Evolutionary conservation across 2,888 invertebrate species (phyloP), one percentile per base, ranked within the genome.

Genomic region (Lamellibrachia columna): DNA sequence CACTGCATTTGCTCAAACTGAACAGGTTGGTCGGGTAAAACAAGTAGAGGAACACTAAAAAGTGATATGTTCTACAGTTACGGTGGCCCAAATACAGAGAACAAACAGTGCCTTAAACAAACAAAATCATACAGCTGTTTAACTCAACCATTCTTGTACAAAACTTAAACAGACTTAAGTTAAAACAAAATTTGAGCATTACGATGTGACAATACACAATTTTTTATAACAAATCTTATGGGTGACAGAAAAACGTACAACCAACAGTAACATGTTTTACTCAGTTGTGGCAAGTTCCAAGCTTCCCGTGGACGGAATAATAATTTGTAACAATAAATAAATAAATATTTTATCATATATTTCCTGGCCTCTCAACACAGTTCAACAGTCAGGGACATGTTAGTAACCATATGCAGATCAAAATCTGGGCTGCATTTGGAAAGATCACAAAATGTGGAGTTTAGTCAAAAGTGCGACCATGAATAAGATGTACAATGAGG

Each of bases 271-370:
- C 40, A 75, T 75, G 22, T 75, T 75, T 75, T 75, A n/a, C n/a
- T 75, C 6, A n/a, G 22, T 75, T 75, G 75, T 75, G 75, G 75
- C 75, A 75, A 75, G 22, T 75, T 15, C 75, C 15, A 75, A 75
- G 75, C 75, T 75, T 75, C 22, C 75, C 4, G 6, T 75, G 75
- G 75, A 75, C 22, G 75, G 75, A 75, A 75, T 75, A 55, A 55
- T 55, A 75, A 75, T 75, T 75, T 75, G 75, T 75, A 75, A 75
- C 75, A 75, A 75, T 75, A 75, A 75, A 75, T 75, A 75, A 75
- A 75, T 75, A 75, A 75, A 75, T 75, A 75, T 75, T 75, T 75
- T 6, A 15, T 75, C 15, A 75, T 0, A 55, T 55, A 7, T 55
- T 9, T 75, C n/a, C 75, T 75, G 75, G 7, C 75, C 75, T 22